Base-by-base conservation (phyloP, 1,140 invertebrate genomes). In the Tachypleus tridentatus region DNA sequence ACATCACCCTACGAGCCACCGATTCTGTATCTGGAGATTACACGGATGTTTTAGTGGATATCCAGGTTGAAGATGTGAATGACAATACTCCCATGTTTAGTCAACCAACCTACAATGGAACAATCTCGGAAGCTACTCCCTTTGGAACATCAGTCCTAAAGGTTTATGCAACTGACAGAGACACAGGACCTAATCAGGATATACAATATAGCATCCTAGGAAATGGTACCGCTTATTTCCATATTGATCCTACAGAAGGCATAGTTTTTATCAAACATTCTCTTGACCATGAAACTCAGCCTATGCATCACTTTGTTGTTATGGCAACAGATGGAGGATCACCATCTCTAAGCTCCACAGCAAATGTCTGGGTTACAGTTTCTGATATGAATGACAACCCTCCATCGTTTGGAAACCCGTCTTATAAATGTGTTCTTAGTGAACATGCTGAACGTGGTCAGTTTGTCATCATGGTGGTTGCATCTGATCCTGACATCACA, bases 41-140 rank as follows among this genome's bases (percentile, higher is more conserved):
- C 74, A 87, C 91, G 48, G 91, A 95, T 79, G 87, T 92, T 4
- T 81, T 86, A 7, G 83, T 95, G 47, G 86, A 84, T 58, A 83
- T 95, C 51, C 79, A 83, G 6, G 83, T 96, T 8, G 81, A 86
- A 67, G 93, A 97, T 80, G 87, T 91, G n/a, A 97, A 96, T 77
- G 92, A 95, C 74, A 91, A 90, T 73, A 82, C 88, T 10, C 91
- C 91, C 8, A 84, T 84, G 74, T 94, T 96, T 74, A 80, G 82
- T 49, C 82, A 84, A 64, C 86, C 89, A 74, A 85, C 84, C 58
- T 96, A 94, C 79, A 88, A 88, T 69, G 84, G 89, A 51, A 83
- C 85, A 3, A 81, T 96, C 4, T 88, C 88, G 3, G 93, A 97
- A 78, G 87, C 89, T 4, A 83, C 86, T 4, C 80, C 86, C 7